Evolutionary conservation across 1,140 invertebrate genomes (phyloP).

Genomic region (Brachystomella parvula): DNA sequence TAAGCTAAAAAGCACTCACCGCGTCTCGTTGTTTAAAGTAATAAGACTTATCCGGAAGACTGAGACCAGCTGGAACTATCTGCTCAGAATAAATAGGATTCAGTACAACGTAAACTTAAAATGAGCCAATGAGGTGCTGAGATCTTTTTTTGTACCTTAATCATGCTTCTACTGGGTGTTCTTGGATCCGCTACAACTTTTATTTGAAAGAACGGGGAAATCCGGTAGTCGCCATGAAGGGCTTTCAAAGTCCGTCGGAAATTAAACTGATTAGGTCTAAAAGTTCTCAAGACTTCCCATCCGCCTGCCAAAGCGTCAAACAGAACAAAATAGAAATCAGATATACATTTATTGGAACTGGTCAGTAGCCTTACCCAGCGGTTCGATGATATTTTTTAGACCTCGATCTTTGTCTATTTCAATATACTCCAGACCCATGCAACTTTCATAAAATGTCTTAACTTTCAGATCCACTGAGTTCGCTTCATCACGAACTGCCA

Average conservation of each 20-base stretch:
- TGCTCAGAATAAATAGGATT: too few relatives aligned
- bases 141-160: constrained; percentile 42
- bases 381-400: constrained; percentile 42
- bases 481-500: constrained; percentile 39
- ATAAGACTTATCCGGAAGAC: constrained; percentile 49
- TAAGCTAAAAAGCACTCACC: constrained; percentile 39
- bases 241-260: constrained; percentile 42
- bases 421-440: constrained; percentile 44
- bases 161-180: constrained; percentile 44
- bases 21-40: constrained; percentile 45
- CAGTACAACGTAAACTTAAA: too few relatives aligned
- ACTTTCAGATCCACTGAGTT: constrained; percentile 44
- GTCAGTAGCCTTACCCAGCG: constrained; percentile 45
- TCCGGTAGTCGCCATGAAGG: constrained; percentile 46
- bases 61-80: constrained; percentile 48
- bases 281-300: constrained; percentile 47
- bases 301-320: constrained; percentile 43
- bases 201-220: constrained; percentile 48
- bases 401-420: constrained; percentile 42
- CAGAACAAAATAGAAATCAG: background rate
- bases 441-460: constrained; percentile 46
- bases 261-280: constrained; percentile 46
- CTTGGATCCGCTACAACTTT: constrained; percentile 47
- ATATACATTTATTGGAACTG: background rate
- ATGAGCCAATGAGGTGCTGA: too few relatives aligned